A percentile compares a stretch with the other conserved stretches of the same genome.
Conservation (phyloP, 2,113 vertebrate species). For the Tupaia tana region DNA sequence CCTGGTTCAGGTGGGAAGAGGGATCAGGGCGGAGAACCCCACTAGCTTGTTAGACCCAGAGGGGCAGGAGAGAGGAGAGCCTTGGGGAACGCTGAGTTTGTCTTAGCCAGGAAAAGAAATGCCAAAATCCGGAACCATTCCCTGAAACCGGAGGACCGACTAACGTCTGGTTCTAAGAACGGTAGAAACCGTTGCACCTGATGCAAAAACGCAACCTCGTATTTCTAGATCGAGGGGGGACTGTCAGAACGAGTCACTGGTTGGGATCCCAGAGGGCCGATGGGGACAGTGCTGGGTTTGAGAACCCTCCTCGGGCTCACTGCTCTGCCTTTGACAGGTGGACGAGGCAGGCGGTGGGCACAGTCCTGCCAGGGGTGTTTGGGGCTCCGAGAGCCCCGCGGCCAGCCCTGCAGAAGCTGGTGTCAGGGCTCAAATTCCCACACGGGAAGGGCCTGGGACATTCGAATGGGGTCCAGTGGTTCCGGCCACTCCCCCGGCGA, state of each 20-base stretch:
- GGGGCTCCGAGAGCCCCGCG: neutral
- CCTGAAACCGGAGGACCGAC: neutral
- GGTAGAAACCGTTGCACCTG: accelerated
- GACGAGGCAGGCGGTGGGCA: accelerated
- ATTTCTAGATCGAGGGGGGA: neutral
- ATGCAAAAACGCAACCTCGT: neutral
- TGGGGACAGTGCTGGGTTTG: accelerated
- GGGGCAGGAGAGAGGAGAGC: neutral
- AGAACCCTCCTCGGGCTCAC: neutral
- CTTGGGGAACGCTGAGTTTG: neutral
- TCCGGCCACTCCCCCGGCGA: constrained; percentile 70
- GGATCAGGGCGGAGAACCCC: neutral
- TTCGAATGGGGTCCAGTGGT: constrained; percentile 71
- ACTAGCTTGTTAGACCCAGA: neutral
- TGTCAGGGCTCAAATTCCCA: neutral
- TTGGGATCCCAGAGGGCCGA: neutral
- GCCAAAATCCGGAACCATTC: neutral
- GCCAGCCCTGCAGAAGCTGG: neutral
- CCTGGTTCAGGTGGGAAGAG: constrained; percentile 78
- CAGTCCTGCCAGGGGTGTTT: accelerated
- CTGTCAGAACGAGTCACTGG: neutral
- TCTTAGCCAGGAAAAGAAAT: constrained; percentile 3
- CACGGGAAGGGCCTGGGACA: neutral
- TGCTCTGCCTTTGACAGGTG: accelerated
- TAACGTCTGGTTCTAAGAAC: neutral